Evolutionary conservation across 1,140 invertebrate genomes (phyloP), one percentile per base, ranked within the genome.

Genomic region (Drosophila bocqueti): DNA sequence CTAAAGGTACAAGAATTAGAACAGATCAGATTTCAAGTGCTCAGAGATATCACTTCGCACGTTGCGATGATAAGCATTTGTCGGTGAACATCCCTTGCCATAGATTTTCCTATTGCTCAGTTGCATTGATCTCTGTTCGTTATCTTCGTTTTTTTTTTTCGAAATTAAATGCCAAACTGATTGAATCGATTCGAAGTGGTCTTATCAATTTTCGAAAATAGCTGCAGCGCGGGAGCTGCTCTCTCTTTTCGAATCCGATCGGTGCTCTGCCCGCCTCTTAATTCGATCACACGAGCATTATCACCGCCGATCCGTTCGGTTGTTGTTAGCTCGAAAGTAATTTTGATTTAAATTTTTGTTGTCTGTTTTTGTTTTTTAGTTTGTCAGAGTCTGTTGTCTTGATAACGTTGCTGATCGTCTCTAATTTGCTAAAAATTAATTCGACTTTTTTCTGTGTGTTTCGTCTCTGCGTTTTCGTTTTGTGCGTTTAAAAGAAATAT

Each of bases 341-440:
- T 72, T 72, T 73, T 73, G 31, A 61, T 61, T 74, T 45, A 26
- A 26, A 69, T 60, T 73, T 73, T 74, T 60, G 18, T 67, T 66
- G 52, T 31, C 40, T 69, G 54, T 47, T 57, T 49, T 47, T 18
- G 18, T 61, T 16, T 40, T 54, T 91, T 81, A 92, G 91, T 92
- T 92, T 92, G 91, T 92, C 91, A 89, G 91, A 89, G 86, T 92
- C 91, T 91, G 86, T 92, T 92, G 91, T 92, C 83, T 92, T 92
- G 91, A 92, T 92, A 92, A 92, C 87, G 87, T 92, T 91, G 86
- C 91, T 77, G 74, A 81, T 74, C 71, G 71, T 74, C 46, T 74
- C 46, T 61, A 73, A 73, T 78, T 47, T 79, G 75, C 83, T 68
- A 76, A 63, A 63, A 71, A 65, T 64, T 59, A 69, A 73, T 74